Evolutionary conservation across 2,797 vertebrate species (phyloP).

Genomic region (Australoheros facetus): DNA sequence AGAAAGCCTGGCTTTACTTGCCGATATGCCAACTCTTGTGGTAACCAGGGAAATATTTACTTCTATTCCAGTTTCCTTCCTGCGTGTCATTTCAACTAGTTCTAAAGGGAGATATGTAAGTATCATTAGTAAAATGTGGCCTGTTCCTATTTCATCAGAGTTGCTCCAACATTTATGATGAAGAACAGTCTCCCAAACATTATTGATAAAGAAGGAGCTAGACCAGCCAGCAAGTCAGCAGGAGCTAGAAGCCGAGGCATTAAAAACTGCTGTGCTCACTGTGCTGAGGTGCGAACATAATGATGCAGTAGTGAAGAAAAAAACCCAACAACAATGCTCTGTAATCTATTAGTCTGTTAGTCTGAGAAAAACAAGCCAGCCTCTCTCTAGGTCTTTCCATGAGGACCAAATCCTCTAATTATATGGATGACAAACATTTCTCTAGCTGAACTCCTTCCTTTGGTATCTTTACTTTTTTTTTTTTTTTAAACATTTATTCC

Average conservation of each 20-base stretch:
- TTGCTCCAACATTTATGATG: slow-evolving; percentile 21
- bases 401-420: slow-evolving; percentile 34
- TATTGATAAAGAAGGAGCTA: slow-evolving; percentile 11
- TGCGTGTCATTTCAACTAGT: neutral
- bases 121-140: neutral
- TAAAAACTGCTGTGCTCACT: slow-evolving; percentile 58
- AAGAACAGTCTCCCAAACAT: slow-evolving; percentile 35
- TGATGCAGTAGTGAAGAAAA: slow-evolving; percentile 41
- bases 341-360: slow-evolving; percentile 43
- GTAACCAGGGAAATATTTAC: slow-evolving; percentile 8
- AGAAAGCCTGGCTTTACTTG: slow-evolving; percentile 13
- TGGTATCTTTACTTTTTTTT: neutral
- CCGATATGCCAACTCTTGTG: slow-evolving; percentile 24
- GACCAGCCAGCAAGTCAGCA: slow-evolving; percentile 51
- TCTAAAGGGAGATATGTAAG: neutral
- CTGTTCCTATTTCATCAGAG: slow-evolving; percentile 5
- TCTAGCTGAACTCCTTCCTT: neutral
- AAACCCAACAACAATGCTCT: slow-evolving; percentile 17
- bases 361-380: slow-evolving; percentile 38
- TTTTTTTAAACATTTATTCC: neutral
- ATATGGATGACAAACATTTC: neutral
- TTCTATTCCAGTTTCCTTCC: neutral
- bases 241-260: slow-evolving; percentile 51
- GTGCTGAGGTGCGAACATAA: slow-evolving; percentile 55
- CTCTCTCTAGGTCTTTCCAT: slow-evolving; percentile 11